Conservation (phyloP, 1,140 invertebrate species). For the Drosophila athabasca region DNA sequence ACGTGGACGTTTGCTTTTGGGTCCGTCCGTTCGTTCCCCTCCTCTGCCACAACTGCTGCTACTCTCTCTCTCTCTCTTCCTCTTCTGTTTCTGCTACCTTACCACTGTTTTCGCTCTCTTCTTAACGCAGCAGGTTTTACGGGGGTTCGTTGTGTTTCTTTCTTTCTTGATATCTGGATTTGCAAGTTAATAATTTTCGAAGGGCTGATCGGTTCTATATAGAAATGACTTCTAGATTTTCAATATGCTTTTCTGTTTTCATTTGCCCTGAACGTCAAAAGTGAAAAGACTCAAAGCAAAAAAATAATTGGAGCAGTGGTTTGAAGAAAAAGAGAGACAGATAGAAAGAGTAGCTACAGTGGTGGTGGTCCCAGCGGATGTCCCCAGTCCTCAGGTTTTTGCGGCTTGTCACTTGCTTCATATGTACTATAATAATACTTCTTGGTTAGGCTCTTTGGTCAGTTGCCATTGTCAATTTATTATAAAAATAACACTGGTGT, state of each 20-base stretch:
- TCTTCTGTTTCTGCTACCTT: slow-evolving; percentile 37
- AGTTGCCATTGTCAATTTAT: slow-evolving; percentile 56
- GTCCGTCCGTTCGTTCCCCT: slow-evolving; percentile 11
- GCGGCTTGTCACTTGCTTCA: slow-evolving; percentile 5
- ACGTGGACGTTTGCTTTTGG: slow-evolving; percentile 72
- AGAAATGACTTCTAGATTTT: neutral
- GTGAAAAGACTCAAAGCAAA: slow-evolving; percentile 48
- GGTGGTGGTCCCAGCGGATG: slow-evolving; percentile 18
- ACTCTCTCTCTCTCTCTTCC: neutral
- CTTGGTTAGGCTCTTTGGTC: neutral
- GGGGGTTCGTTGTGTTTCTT: slow-evolving; percentile 3
- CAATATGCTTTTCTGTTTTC: slow-evolving; percentile 2
- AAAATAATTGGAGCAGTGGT: slow-evolving; percentile 60
- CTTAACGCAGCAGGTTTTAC: slow-evolving; percentile 66
- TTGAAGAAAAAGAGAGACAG: slow-evolving; percentile 20
- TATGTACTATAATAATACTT: slow-evolving; percentile 30
- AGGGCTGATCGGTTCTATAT: neutral
- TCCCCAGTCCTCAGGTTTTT: neutral
- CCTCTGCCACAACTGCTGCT: neutral
- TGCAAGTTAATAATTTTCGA: slow-evolving; percentile 10
- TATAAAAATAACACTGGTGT: slow-evolving; percentile 43
- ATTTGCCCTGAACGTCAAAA: slow-evolving; percentile 47
- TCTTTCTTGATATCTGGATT: slow-evolving; percentile 7
- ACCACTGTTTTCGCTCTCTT: slow-evolving; percentile 58
- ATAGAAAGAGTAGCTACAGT: slow-evolving; percentile 52